A percentile compares a stretch with the other conserved stretches of the same genome.
Evolutionary conservation across 1,140 invertebrate species (phyloP).

Genomic region (Heliconius nattereri): DNA sequence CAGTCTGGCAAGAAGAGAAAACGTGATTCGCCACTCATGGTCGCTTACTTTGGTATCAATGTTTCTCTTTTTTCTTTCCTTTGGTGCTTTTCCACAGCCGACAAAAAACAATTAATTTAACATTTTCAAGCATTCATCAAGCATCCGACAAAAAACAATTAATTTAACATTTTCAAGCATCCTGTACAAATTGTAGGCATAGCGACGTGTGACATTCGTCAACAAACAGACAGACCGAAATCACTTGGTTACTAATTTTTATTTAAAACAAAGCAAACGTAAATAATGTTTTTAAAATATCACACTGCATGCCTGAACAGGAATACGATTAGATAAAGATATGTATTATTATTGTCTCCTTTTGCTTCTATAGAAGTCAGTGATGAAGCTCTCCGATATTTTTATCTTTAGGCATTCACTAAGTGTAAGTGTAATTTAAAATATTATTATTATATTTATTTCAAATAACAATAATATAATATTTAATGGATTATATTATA

Average conservation of each 20-base stretch:
- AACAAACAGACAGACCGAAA: constrained; percentile 47
- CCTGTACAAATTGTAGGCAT: constrained; percentile 19
- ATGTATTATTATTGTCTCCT: not conserved
- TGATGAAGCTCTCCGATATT: not conserved
- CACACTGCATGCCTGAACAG: constrained; percentile 17
- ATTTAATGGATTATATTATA: too few relatives aligned
- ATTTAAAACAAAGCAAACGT: constrained; percentile 42
- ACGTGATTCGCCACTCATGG: too few relatives aligned
- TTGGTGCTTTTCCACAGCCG: too few relatives aligned
- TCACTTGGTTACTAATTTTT: constrained; percentile 45
- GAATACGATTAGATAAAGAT: not conserved
- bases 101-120: too few relatives aligned
- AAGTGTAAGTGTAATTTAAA: too few relatives aligned
- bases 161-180: not conserved
- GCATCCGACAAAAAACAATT: too few relatives aligned
- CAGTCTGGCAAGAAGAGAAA: too few relatives aligned
- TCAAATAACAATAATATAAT: too few relatives aligned
- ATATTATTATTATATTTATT: too few relatives aligned
- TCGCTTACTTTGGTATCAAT: too few relatives aligned
- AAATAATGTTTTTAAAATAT: constrained; percentile 34
- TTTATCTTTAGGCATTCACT: too few relatives aligned
- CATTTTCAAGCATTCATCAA: not conserved
- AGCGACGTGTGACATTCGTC: constrained; percentile 53
- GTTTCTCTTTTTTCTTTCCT: too few relatives aligned
- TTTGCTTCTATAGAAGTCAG: not conserved